These are phyloP conservation scores for Sympetrum striolatum DNA, from an alignment of 2,888 invertebrate genomes.

Conservation along the genomic window DNA sequence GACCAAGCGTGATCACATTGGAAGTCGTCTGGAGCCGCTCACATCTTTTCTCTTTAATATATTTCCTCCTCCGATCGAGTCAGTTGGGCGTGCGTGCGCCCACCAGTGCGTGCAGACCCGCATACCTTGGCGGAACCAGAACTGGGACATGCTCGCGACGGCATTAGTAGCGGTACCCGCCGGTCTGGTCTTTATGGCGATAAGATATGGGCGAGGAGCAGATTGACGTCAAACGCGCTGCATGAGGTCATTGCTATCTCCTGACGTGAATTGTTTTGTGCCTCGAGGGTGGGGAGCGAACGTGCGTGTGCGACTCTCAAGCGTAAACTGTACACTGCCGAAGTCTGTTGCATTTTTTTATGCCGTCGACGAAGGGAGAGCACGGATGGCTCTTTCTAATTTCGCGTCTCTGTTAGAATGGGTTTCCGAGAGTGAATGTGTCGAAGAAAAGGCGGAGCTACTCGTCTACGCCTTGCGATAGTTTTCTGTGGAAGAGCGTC, in stretches of 20 bases:
- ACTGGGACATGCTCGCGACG: constrained; percentile 31
- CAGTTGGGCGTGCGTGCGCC: not conserved
- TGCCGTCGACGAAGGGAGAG: not conserved
- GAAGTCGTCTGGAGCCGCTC: too few species aligned
- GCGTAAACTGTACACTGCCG: not conserved
- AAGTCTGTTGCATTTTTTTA: not conserved
- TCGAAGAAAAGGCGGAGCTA: not conserved
- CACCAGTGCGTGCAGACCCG: not conserved
- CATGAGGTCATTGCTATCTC: constrained; percentile 41
- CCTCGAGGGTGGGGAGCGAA: not conserved
- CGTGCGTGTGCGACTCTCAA: not conserved
- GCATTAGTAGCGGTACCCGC: constrained; percentile 19
- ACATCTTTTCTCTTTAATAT: not conserved
- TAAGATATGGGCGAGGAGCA: constrained; percentile 30
- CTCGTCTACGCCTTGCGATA: not conserved
- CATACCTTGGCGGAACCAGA: constrained; percentile 5
- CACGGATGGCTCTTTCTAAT: not conserved
- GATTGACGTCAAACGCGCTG: constrained; percentile 29
- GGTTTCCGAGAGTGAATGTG: not conserved
- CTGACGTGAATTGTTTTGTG: constrained; percentile 33
- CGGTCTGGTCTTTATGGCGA: constrained; percentile 25
- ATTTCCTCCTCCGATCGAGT: not conserved
- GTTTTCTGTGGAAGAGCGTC: not conserved
- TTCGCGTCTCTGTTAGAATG: not conserved
- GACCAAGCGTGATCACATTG: too few species aligned